A percentile compares a stretch with the other conserved stretches of the same genome.
Evolutionary conservation across 2,797 vertebrate species (phyloP).

Genomic region (Xiphophorus birchmanni): DNA sequence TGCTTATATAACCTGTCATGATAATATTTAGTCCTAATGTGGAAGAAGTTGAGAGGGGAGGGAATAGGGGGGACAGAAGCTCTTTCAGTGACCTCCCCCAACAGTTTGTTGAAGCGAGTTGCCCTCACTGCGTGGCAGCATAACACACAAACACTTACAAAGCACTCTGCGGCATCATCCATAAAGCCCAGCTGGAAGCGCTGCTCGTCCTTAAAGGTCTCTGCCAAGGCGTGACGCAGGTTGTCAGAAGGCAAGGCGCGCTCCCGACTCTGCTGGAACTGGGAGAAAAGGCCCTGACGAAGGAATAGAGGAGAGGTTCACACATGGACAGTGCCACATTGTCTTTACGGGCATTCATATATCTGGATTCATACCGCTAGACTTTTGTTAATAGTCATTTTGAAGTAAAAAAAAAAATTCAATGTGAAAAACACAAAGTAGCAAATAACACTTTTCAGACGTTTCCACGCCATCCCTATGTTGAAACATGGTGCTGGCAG

Average conservation of each 20-base stretch:
- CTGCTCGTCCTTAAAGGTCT: conserved; percentile 98
- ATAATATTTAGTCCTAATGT: conserved; percentile 67
- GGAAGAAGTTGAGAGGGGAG: conserved; percentile 61
- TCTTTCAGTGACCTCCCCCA: conserved; percentile 74
- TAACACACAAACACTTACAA: conserved; percentile 84
- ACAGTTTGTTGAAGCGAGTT: conserved; percentile 65
- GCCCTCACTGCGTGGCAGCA: conserved; percentile 36
- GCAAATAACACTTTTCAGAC: background rate
- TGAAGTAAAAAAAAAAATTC: background rate
- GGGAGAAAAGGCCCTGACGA: conserved; percentile 92
- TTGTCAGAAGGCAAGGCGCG: conserved; percentile 95
- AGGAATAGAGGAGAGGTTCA: conserved; percentile 26
- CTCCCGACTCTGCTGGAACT: conserved; percentile 95
- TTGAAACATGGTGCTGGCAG: background rate
- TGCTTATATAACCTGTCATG: conserved; percentile 74
- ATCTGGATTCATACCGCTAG: background rate
- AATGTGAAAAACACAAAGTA: background rate
- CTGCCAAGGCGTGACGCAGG: conserved; percentile 95
- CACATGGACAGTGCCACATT: conserved; percentile 19
- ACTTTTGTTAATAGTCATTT: background rate
- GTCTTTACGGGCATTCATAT: conserved; percentile 17
- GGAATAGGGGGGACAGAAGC: conserved; percentile 56
- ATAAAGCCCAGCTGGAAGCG: conserved; percentile 98
- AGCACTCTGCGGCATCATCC: conserved; percentile 99
- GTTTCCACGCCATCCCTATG: background rate